Conservation (phyloP, 2,797 vertebrate genomes). For the Lepidocolaptes lacrymiger region DNA sequence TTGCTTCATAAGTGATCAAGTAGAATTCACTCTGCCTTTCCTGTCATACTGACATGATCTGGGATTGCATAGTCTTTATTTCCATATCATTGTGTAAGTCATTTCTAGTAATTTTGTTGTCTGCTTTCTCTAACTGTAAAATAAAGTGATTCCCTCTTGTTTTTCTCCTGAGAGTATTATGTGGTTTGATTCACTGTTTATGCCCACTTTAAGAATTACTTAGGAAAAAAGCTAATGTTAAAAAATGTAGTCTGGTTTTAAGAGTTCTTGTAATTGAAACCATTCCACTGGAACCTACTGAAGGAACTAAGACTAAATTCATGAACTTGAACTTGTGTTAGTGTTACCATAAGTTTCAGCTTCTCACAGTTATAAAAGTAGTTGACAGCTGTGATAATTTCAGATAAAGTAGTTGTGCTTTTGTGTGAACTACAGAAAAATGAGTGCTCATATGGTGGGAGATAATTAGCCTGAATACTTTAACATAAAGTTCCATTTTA, state of each 20-base stretch:
- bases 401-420: not conserved
- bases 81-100: not conserved
- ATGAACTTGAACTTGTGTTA: slow-evolving; percentile 35
- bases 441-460: not conserved
- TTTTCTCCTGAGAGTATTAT: not conserved
- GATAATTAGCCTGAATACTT: not conserved
- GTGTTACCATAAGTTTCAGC: slow-evolving; percentile 11
- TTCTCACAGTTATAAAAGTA: slow-evolving; percentile 33
- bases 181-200: not conserved
- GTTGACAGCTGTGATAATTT: slow-evolving; percentile 30
- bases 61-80: not conserved
- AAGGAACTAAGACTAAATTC: slow-evolving; percentile 10
- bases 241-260: not conserved
- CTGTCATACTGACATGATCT: not conserved
- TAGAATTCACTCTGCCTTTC: not conserved
- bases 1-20: not conserved
- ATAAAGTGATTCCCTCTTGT: not conserved
- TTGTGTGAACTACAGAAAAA: slow-evolving; percentile 11
- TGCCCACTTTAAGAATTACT: not conserved
- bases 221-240: not conserved
- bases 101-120: not conserved
- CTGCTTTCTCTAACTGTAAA: not conserved
- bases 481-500: not conserved
- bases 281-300: not conserved
- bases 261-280: slow-evolving; percentile 41